Conservation (phyloP, 2,888 invertebrate species). For the Eupsilia transversa region DNA sequence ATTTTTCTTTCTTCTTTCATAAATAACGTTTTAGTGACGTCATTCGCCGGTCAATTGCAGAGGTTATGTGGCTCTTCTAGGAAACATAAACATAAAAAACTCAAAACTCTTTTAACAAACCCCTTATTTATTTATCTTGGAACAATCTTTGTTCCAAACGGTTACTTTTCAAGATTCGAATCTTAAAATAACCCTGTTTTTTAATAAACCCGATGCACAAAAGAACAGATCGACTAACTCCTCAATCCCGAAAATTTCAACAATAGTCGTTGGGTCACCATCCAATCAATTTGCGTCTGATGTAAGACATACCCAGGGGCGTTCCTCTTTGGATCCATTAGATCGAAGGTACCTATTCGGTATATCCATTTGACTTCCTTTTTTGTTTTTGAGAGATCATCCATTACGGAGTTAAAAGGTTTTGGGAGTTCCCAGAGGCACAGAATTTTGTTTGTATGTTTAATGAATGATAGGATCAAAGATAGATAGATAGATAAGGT, state of each 20-base stretch:
- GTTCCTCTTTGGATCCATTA: constrained; percentile 80
- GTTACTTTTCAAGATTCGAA: no score
- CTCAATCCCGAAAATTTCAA: constrained; percentile 52
- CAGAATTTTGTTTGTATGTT: constrained; percentile 53
- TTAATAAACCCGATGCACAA: constrained; percentile 32
- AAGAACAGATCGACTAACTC: constrained; percentile 21
- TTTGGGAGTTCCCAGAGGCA: constrained; percentile 60
- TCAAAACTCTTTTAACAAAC: background rate
- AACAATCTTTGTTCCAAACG: no score
- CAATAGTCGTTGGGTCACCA: constrained; percentile 65
- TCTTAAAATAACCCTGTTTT: background rate
- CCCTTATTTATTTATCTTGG: background rate
- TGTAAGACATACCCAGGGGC: constrained; percentile 77
- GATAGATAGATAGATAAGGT: no score
- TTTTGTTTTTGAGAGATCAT: constrained; percentile 82
- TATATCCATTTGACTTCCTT: constrained; percentile 78
- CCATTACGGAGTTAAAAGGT: constrained; percentile 81
- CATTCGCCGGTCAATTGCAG: no score
- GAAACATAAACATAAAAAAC: background rate
- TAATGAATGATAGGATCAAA: constrained; percentile 45
- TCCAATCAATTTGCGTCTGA: constrained; percentile 78
- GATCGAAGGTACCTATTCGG: constrained; percentile 75
- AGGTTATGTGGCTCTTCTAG: background rate
- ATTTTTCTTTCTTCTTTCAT: no score
- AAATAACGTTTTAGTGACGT: no score